A percentile compares a stretch with the other conserved stretches of the same genome.
Conservation (phyloP, 2,888 invertebrate genomes). For the Caenorhabditis parvicauda region DNA sequence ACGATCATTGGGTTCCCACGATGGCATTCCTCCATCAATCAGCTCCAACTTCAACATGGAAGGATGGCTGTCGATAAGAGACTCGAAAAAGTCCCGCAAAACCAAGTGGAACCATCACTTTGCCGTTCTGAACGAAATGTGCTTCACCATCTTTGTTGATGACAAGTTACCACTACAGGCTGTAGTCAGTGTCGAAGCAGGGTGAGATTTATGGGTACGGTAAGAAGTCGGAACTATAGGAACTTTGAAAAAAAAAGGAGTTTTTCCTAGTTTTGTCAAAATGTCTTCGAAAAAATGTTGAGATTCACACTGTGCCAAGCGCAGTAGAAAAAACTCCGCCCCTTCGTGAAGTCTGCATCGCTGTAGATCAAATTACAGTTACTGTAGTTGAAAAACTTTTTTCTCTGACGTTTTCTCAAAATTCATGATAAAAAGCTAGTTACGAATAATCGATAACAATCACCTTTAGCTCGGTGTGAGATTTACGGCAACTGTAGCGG, state of each 20-base stretch:
- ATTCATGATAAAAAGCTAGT: no score
- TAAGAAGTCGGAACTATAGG: no score
- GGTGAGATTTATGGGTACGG: not conserved
- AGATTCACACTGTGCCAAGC: no score
- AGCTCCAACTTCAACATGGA: constrained; percentile 8
- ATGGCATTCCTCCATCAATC: constrained; percentile 21
- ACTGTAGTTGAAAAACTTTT: no score
- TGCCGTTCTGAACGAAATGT: constrained; percentile 18
- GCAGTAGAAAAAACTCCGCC: no score
- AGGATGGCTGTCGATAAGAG: constrained; percentile 18
- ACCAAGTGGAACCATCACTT: constrained; percentile 22
- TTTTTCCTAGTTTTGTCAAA: not conserved
- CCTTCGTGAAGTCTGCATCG: no score
- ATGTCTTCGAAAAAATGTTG: no score
- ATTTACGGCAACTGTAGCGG: no score
- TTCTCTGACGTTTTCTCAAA: no score
- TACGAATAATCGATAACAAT: no score
- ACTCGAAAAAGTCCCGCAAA: constrained; percentile 22
- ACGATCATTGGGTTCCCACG: constrained; percentile 31
- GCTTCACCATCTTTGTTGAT: constrained; percentile 19
- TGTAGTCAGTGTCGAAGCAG: constrained; percentile 18
- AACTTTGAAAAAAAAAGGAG: not conserved
- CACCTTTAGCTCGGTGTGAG: no score
- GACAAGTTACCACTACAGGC: constrained; percentile 9
- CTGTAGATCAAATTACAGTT: no score